phyloP scores from a whole-genome alignment of 2,888 invertebrate genomes.

The Ganaspis brasiliensis region DNA sequence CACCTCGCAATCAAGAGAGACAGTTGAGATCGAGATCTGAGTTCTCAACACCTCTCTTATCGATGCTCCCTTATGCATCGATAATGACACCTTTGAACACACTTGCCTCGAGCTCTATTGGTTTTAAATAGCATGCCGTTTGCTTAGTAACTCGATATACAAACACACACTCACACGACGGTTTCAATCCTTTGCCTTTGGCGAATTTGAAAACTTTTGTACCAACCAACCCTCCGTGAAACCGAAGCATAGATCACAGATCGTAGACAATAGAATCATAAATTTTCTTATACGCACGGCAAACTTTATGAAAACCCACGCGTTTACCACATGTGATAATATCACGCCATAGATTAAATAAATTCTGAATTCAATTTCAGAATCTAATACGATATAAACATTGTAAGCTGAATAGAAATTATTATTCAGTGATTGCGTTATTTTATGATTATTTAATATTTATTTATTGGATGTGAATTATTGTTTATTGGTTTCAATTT shows the following conservation, averaged over 20 bases:
- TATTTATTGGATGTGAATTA: too few species aligned
- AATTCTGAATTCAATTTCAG: neutral
- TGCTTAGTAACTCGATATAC: conserved; percentile 75
- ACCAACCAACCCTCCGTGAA: conserved; percentile 20
- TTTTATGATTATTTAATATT: too few species aligned
- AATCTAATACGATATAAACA: too few species aligned
- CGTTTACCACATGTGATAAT: neutral
- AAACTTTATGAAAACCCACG: conserved; percentile 31
- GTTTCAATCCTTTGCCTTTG: neutral
- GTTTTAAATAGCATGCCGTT: conserved; percentile 73
- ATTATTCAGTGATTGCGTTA: too few species aligned
- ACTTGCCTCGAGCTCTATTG: conserved; percentile 69
- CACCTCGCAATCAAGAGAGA: conserved; percentile 72
- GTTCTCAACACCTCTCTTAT: conserved; percentile 80
- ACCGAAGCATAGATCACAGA: conserved; percentile 17
- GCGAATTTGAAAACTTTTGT: conserved; percentile 22
- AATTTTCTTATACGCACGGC: neutral
- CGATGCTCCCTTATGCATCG: conserved; percentile 69
- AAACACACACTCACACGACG: neutral
- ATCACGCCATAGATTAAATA: neutral
- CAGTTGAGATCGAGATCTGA: conserved; percentile 73
- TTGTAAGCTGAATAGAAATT: too few species aligned
- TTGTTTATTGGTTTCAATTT: too few species aligned
- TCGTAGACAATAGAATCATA: conserved; percentile 24
- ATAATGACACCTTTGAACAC: conserved; percentile 77